These are phyloP conservation scores for Aphodius sticticus DNA, from an alignment of 2,888 invertebrate genomes.

Conservation along the genomic window DNA sequence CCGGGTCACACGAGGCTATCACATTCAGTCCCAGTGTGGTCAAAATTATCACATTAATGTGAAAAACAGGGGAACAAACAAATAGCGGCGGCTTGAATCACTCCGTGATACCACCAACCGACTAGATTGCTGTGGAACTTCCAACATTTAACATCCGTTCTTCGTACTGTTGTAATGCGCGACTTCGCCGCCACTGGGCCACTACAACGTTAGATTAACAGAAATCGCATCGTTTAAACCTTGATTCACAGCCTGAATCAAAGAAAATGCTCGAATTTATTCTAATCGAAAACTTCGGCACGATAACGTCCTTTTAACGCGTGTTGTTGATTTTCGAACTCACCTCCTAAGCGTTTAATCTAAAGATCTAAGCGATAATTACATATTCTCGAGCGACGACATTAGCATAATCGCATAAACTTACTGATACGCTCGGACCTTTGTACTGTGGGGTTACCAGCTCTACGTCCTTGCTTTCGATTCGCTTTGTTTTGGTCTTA, in stretches of 20 bases:
- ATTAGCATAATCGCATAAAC: neutral
- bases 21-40: neutral
- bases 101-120: neutral
- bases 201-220: neutral
- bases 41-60: neutral
- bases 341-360: neutral
- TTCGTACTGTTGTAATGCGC: neutral
- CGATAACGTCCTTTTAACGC: neutral
- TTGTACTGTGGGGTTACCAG: neutral
- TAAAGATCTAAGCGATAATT: neutral
- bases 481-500: neutral
- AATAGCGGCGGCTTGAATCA: neutral
- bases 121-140: neutral
- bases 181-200: neutral
- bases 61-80: slow-evolving; percentile 4
- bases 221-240: neutral
- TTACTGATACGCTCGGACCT: neutral
- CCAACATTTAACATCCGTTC: neutral
- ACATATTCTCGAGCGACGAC: neutral
- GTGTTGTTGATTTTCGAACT: neutral
- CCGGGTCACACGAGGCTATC: neutral
- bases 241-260: neutral
- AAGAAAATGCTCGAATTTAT: neutral
- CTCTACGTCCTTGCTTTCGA: neutral
- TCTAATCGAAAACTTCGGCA: neutral